Evolutionary conservation across 2,113 vertebrate genomes (phyloP).

Genomic region (Pogona vitticeps): DNA sequence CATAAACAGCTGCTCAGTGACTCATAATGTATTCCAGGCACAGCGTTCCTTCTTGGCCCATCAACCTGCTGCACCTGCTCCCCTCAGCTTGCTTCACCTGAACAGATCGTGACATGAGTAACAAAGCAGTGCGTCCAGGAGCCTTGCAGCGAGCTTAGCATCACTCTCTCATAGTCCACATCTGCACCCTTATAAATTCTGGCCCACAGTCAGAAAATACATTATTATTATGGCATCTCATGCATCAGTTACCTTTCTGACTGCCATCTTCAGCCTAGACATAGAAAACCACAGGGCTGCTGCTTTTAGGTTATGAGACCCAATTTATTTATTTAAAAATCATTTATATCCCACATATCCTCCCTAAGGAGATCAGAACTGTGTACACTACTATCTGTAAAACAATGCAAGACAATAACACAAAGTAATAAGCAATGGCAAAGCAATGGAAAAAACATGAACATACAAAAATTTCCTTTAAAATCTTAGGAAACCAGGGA

Average conservation of each 20-base stretch:
- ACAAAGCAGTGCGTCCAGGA: slow-evolving; percentile 19
- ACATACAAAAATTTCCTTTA: not conserved
- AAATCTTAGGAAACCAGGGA: slow-evolving; percentile 6
- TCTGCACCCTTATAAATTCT: slow-evolving; percentile 36
- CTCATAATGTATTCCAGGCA: slow-evolving; percentile 60
- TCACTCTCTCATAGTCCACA: slow-evolving; percentile 13
- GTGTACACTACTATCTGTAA: not conserved
- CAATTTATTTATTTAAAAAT: not conserved
- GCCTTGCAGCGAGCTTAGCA: slow-evolving; percentile 1
- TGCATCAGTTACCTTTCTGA: slow-evolving; percentile 36
- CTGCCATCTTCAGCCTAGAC: not conserved
- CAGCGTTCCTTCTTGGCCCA: slow-evolving; percentile 55
- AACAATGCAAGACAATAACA: not conserved
- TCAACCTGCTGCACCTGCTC: slow-evolving; percentile 63
- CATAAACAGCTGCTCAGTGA: slow-evolving; percentile 56
- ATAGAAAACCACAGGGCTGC: not conserved
- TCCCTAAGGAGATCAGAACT: not conserved
- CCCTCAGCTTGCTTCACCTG: slow-evolving; percentile 65
- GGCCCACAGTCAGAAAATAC: slow-evolving; percentile 15
- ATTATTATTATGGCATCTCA: slow-evolving; percentile 41
- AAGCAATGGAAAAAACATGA: not conserved
- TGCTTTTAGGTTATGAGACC: slow-evolving; percentile 38
- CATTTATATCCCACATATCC: not conserved
- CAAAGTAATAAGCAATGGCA: not conserved
- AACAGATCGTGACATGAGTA: slow-evolving; percentile 63